Evolutionary conservation across 2,888 invertebrate species (phyloP), one percentile per base, ranked within the genome.

Genomic region (Agriopis marginaria): DNA sequence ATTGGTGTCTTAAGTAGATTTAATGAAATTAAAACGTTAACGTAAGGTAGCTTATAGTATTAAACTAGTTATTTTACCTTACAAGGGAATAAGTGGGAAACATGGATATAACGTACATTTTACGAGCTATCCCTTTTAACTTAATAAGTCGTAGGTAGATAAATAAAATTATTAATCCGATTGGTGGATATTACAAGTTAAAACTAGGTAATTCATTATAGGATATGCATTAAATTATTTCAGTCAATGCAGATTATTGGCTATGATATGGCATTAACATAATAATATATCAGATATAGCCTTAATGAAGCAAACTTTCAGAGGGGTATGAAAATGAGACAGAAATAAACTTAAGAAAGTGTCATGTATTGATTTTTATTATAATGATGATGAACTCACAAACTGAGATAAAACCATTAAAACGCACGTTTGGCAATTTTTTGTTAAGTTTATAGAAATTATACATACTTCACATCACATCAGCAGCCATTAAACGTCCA

Each of bases 231-330:
- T 39, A 39, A 53, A 54, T n/a, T 54, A 54, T 39, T 40, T 40
- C 42, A 55, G 40, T 39, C 54, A 11, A 40, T 39, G 5, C 39
- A 39, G 42, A 40, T n/a, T 42, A 40, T 14, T 8, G 14, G 14
- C 55, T 42, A 11, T 3, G 32, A 32, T 32, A 32, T 3, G 11
- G 53, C 53, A 42, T 53, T 53, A 53, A 10, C 11, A 53, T 42
- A 6, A 55, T 55, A 14, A 55, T 55, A 55, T n/a, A 55, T 40
- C 55, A 55, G 42, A 55, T 42, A 55, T 42, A 55, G 40, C 39
- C 40, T 9, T n/a, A 55, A 55, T 40, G 40, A 14, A 55, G 55
- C 55, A n/a, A 39, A 39, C 23, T 55, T 14, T 55, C 14, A 42
- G 32, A 53, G 12, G 11, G 6, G 32, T 17, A 51, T 23, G n/a